Evolutionary conservation across 2,113 vertebrate genomes (phyloP), one percentile per base, ranked within the genome.

Genomic region (Cacatua alba): DNA sequence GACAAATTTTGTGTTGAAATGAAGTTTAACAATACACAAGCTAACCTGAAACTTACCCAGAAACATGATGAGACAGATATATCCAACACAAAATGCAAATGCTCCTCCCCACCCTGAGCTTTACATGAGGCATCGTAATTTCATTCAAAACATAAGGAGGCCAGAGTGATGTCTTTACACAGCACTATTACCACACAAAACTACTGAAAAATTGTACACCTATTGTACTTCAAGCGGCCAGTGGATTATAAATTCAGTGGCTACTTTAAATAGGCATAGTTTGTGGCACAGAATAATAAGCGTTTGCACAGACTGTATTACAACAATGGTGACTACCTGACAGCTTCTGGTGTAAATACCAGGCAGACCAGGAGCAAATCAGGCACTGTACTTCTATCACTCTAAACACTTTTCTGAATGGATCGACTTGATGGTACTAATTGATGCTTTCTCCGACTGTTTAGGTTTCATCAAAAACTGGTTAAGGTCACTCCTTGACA

Each of bases 81-180:
- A 41, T 24, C 25, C 37, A 60, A 64, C 24, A 82, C 18, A 82
- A 74, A 77, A 78, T 3, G 8, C 25, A 51, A 76, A 59, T 43
- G 8, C 4, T 26, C 25, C 29, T 46, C 8, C 3, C 6, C 6
- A 7, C 4, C 20, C 18, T 1, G 1, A 17, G n/a, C 29, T 68
- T 51, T 53, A 52, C 19, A 29, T 16, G 11, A 86, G 24, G 62
- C 41, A 87, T 14, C 37, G 67, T 39, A 23, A 10, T 25, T 69
- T 69, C 8, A 63, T 62, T 53, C 29, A 72, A 48, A 89, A 48
- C 13, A 83, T 17, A 88, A 48, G 15, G 4, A 52, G 31, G 43
- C 26, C 77, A 87, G 35, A 60, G 6, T 19, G 57, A 19, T 9
- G 16, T 28, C 21, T 26, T 44, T 21, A 51, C 17, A 63, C 19